phyloP scores from a whole-genome alignment of 2,797 vertebrate species.

The Tokudaia tokunoshimensis region DNA sequence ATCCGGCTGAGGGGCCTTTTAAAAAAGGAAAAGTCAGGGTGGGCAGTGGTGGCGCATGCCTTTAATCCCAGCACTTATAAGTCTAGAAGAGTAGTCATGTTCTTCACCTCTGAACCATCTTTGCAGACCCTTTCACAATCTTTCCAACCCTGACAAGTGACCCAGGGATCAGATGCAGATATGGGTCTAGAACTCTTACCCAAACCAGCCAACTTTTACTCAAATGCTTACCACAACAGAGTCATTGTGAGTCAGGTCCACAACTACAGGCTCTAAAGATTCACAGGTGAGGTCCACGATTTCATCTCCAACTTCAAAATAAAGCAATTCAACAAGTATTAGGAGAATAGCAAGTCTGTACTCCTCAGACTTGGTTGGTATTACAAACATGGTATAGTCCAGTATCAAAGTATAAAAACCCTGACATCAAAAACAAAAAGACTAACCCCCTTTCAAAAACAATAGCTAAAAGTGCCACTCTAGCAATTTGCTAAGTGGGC shows the following conservation, averaged over 20 bases:
- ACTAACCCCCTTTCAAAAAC: not conserved
- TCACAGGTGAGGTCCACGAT: conserved; percentile 98
- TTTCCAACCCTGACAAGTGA: not conserved
- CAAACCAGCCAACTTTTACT: too few species aligned
- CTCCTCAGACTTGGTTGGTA: rapidly evolving
- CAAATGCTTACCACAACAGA: conserved; percentile 93
- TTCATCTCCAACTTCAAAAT: conserved; percentile 91
- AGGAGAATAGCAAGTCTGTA: not conserved
- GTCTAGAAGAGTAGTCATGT: not conserved
- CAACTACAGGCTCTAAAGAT: conserved; percentile 93
- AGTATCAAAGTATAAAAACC: not conserved
- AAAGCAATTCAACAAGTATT: conserved; percentile 28
- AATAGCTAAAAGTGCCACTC: rapidly evolving
- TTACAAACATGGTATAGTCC: not conserved
- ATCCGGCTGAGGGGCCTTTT: not conserved
- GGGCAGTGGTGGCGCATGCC: too few species aligned
- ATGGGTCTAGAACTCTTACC: not conserved
- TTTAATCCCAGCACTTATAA: too few species aligned
- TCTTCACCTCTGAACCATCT: not conserved
- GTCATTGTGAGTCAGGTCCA: conserved; percentile 95
- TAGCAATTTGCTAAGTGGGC: not conserved
- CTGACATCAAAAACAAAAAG: not conserved
- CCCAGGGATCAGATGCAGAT: not conserved
- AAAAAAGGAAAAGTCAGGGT: not conserved
- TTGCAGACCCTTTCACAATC: not conserved